phyloP scores from a whole-genome alignment of 2,113 vertebrate genomes.

The Ailurus styani region DNA sequence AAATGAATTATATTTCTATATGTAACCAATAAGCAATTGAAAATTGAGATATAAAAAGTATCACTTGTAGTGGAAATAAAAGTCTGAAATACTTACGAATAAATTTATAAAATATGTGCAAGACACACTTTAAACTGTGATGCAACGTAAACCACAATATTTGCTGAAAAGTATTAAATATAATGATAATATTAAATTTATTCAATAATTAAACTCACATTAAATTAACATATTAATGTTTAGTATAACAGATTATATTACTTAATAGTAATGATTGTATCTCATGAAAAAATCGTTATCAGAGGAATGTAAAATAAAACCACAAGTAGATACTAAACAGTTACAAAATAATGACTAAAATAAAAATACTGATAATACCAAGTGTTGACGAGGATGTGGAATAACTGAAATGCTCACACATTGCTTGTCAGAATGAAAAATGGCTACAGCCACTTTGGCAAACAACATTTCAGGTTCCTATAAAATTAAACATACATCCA shows the following conservation, averaged over 20 bases:
- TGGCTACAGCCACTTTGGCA: background rate
- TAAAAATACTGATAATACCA: background rate
- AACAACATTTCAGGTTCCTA: background rate
- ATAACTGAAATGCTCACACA: background rate
- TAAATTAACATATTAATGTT: background rate
- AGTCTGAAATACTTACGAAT: background rate
- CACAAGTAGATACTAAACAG: background rate
- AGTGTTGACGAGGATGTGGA: background rate
- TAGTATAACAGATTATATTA: background rate
- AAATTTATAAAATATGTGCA: background rate
- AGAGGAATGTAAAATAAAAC: background rate
- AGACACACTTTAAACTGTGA: background rate
- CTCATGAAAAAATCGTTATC: background rate
- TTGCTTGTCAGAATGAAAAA: background rate
- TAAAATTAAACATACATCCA: background rate
- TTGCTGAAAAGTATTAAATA: background rate
- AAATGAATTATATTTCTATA: background rate
- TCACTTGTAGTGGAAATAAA: background rate
- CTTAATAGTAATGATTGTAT: background rate
- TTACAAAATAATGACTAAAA: background rate
- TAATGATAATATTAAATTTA: background rate
- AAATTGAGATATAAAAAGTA: background rate
- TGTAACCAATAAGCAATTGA: background rate
- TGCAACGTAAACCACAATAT: background rate
- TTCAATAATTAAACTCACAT: background rate